Evolutionary conservation across 2,797 vertebrate species (phyloP).

Genomic region (Hapalemur alaotrensis): DNA sequence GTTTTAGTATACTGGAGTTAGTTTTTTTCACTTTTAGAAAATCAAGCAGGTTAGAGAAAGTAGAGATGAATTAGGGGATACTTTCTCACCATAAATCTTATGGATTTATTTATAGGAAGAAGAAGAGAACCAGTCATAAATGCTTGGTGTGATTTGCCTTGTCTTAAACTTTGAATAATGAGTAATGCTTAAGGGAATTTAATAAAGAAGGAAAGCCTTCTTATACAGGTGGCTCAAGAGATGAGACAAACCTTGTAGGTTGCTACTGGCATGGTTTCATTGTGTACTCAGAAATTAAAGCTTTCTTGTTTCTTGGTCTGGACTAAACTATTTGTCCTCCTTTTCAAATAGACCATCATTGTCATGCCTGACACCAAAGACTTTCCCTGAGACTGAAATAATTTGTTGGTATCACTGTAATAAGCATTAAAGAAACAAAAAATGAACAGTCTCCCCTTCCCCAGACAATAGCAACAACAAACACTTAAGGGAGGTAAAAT

Average conservation of each 20-base stretch:
- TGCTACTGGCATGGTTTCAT: neutral
- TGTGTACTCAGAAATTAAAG: neutral
- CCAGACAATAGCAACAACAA: neutral
- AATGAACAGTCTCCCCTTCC: neutral
- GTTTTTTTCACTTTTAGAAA: neutral
- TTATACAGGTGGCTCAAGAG: neutral
- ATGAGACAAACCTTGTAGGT: neutral
- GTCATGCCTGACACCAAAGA: neutral
- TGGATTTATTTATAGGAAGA: neutral
- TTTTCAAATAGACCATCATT: neutral
- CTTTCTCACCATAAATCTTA: neutral
- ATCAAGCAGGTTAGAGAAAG: neutral
- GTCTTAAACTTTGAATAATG: conserved; percentile 7
- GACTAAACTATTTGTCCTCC: neutral
- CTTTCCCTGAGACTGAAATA: neutral
- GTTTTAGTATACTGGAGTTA: neutral
- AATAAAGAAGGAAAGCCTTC: neutral
- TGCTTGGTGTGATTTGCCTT: neutral
- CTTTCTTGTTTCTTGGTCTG: neutral
- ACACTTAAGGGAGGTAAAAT: neutral
- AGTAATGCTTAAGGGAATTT: neutral
- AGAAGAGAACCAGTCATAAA: neutral
- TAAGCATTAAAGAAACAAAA: neutral
- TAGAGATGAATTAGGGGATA: neutral
- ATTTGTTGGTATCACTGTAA: neutral